Percentiles rank a stretch among this genome's conserved stretches.
phyloP scores from a whole-genome alignment of 2,797 vertebrate genomes.

The Sebastes paucispinis region DNA sequence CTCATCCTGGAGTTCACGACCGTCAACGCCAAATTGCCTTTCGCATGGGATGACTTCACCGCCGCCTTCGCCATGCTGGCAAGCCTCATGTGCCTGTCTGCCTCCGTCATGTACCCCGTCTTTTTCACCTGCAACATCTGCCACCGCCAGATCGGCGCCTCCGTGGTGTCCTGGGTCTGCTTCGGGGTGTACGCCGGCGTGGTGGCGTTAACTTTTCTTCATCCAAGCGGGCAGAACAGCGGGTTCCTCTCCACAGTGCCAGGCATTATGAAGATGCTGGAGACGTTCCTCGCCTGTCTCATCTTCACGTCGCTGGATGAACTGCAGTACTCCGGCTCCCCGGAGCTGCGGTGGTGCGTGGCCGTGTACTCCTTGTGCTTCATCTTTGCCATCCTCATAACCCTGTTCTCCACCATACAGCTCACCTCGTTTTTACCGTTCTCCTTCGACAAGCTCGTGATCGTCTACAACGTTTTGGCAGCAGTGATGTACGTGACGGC shows the following conservation, averaged over 20 bases:
- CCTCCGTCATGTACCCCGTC: conserved; percentile 84
- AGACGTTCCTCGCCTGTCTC: conserved; percentile 86
- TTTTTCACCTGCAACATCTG: conserved; percentile 64
- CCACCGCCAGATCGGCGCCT: conserved; percentile 74
- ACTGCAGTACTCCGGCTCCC: fast-evolving
- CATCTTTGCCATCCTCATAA: conserved; percentile 83
- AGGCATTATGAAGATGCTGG: conserved; percentile 89
- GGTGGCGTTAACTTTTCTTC: conserved; percentile 79
- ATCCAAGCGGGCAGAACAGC: conserved; percentile 78
- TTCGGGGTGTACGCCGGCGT: conserved; percentile 78
- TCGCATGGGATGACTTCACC: conserved; percentile 91
- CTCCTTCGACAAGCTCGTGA: conserved; percentile 80
- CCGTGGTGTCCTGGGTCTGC: conserved; percentile 81
- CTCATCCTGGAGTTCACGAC: conserved; percentile 85
- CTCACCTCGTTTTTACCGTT: conserved; percentile 74
- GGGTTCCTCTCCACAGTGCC: conserved; percentile 87
- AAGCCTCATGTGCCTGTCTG: conserved; percentile 82
- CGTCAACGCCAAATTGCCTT: conserved; percentile 75
- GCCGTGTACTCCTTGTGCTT: conserved; percentile 89
- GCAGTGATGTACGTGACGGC: conserved; percentile 83
- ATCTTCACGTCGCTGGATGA: conserved; percentile 83
- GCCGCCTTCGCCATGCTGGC: conserved; percentile 87
- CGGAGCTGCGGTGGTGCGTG: conserved; percentile 84
- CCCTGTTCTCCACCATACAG: conserved; percentile 79
- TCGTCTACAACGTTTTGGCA: conserved; percentile 81